A percentile compares a stretch with the other conserved stretches of the same genome.
Conservation (phyloP, 2,888 invertebrate species). For the Callyntrura sp. region DNA sequence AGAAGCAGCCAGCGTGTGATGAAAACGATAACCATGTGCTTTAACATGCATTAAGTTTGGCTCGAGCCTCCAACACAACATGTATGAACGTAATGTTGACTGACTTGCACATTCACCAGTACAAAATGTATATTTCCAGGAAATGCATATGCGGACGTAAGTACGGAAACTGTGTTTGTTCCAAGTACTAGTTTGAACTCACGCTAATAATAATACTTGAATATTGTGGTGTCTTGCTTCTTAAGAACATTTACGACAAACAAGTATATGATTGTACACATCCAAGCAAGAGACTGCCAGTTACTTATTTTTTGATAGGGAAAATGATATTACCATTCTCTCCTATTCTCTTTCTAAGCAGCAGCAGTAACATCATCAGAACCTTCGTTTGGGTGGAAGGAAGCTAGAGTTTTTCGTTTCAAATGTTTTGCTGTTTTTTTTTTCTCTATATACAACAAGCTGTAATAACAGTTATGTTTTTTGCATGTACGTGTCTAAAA, state of each 20-base stretch:
- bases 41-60: constrained; percentile 39
- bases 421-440: not conserved
- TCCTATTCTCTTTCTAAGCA: constrained; percentile 14
- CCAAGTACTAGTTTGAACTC: not conserved
- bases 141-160: not conserved
- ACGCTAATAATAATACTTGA: constrained; percentile 55
- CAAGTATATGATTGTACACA: constrained; percentile 17
- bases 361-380: constrained; percentile 10
- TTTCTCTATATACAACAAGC: not conserved
- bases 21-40: constrained; percentile 62
- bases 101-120: too few relatives aligned
- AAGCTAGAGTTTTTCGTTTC: constrained; percentile 12
- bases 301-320: constrained; percentile 17
- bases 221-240: constrained; percentile 44
- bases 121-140: too few relatives aligned
- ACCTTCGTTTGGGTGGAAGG: not conserved
- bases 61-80: not conserved
- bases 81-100: not conserved
- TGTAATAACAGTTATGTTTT: constrained; percentile 35
- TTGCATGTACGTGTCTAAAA: not conserved
- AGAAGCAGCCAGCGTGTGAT: constrained; percentile 32
- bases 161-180: too few relatives aligned
- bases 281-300: constrained; percentile 15
- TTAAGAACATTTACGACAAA: constrained; percentile 54
- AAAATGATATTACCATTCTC: constrained; percentile 18